phyloP scores from a whole-genome alignment of 2,113 vertebrate genomes.

The Semnornis frantzii region DNA sequence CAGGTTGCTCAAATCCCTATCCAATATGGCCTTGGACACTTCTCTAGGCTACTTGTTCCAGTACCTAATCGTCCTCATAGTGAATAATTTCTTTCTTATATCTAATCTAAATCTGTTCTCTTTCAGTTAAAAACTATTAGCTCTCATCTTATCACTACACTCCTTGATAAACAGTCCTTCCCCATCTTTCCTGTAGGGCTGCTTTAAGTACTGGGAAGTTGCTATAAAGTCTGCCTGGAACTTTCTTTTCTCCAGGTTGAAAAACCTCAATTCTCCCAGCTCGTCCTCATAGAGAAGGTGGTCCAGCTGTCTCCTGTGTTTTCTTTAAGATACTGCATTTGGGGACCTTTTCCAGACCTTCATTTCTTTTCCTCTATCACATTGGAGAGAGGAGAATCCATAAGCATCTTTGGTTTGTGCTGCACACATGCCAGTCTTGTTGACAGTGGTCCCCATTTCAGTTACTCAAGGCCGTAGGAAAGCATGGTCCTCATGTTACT shows the following conservation, averaged over 20 bases:
- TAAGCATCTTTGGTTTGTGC: not conserved
- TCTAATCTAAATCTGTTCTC: not conserved
- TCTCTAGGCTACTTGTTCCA: not conserved
- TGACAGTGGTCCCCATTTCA: not conserved
- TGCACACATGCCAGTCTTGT: not conserved
- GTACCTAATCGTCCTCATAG: not conserved
- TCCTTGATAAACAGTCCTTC: not conserved
- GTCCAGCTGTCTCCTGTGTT: not conserved
- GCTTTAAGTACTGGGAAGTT: not conserved
- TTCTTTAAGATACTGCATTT: not conserved
- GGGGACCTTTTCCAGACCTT: not conserved
- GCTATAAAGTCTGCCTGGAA: not conserved
- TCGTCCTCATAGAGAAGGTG: not conserved
- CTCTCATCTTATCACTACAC: not conserved
- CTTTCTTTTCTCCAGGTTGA: not conserved
- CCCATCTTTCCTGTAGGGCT: not conserved
- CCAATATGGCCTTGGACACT: not conserved
- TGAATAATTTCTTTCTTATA: not conserved
- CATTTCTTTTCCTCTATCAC: not conserved
- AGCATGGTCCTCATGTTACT: not conserved
- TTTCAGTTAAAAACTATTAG: not conserved
- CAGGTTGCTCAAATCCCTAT: not conserved
- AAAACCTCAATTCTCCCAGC: not conserved
- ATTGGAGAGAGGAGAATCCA: not conserved
- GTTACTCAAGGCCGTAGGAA: not conserved